Base-by-base conservation (phyloP, 2,888 invertebrate genomes). In the Rhingia campestris region DNA sequence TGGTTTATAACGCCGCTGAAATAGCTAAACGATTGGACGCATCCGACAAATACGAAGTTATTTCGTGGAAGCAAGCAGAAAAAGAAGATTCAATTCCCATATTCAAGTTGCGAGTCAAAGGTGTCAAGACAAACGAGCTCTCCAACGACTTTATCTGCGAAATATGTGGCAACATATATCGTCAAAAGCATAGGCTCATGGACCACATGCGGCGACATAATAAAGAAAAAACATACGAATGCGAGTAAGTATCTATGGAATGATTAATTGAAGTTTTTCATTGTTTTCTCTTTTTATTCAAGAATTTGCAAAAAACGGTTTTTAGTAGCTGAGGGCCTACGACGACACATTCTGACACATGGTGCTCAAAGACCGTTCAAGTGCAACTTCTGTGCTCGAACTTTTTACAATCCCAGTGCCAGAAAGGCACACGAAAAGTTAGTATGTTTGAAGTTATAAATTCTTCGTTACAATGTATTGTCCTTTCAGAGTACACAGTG, bases 401-500 rank as follows among this genome's bases (percentile, higher is more conserved):
- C 89, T 41, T 90, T 90, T 67, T 90, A 88, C 77, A 90, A 89
- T 61, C 90, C 90, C 49, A 91, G 91, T 61, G 90, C 91, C 0
- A 86, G 88, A 3, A 91, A 89, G 59, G 88, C 91, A 0, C 90
- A 90, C 37, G 90, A 90, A 66, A 89, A 88, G 90, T 91, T 66
- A 87, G 89, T 86, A 12, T 3, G 12, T 10, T 37, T 41, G 3
- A 7, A 9, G 14, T 30, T 10, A 1, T 49, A 9, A 0, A 33
- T 10, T 10, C 4, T 54, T 41, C 4, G 6, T 6, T 7, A 54
- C 7, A 56, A 3, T 41, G 9, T 14, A 37, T 30, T 4, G 4
- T 61, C 4, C 2, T 74, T 39, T 1, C 14, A 89, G 89, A 54
- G 88, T 89, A 6, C 90, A 90, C 77, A 88, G 88, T n/a, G 90